Evolutionary conservation across 2,797 vertebrate genomes (phyloP).

Genomic region (Champsocephalus esox): DNA sequence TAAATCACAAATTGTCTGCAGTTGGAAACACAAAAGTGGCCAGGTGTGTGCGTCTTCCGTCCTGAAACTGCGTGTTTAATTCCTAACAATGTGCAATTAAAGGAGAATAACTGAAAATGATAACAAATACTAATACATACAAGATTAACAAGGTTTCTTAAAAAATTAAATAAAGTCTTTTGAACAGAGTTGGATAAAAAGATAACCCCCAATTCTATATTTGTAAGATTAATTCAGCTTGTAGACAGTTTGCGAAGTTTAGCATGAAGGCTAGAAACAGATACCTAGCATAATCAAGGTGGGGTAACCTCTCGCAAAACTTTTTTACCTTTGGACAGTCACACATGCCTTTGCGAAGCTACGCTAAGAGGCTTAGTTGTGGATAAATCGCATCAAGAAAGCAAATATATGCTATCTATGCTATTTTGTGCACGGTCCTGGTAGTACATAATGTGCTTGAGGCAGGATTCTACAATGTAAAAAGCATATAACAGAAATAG

Average conservation of each 20-base stretch:
- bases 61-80: background rate
- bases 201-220: no score
- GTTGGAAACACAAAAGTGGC: background rate
- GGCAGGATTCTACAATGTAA: conserved; percentile 27
- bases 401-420: background rate
- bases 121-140: background rate
- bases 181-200: no score
- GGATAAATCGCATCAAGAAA: no score
- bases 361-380: background rate
- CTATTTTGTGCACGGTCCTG: conserved; percentile 17
- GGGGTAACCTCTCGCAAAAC: no score
- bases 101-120: background rate
- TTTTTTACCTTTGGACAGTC: background rate
- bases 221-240: no score
- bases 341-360: background rate
- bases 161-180: no score
- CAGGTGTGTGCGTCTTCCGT: background rate
- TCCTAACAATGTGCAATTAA: background rate
- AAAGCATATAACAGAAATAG: conserved; percentile 39
- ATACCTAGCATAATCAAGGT: no score
- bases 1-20: background rate
- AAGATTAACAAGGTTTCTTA: background rate
- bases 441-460: conserved; percentile 24
- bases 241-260: no score
- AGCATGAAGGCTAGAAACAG: no score